Percentiles rank a stretch among this genome's conserved stretches.
These are phyloP conservation scores for Cantharis nigra DNA, from an alignment of 2,888 invertebrate genomes.

Conservation along the genomic window DNA sequence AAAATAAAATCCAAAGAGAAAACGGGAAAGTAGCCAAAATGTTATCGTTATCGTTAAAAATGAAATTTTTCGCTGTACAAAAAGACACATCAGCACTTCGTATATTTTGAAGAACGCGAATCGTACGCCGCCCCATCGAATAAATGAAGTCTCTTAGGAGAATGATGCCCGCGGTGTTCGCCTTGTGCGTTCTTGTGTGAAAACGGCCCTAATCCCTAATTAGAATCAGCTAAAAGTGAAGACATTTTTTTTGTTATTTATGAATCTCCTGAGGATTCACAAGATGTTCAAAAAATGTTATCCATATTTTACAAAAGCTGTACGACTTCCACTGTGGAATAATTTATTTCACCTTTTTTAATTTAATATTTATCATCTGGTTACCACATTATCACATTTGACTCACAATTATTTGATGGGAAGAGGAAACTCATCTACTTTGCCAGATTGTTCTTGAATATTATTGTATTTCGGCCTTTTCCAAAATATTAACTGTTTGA, in stretches of 20 bases:
- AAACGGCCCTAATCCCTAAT: neutral
- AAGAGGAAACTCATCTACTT: neutral
- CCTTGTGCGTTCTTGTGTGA: neutral
- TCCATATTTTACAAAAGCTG: neutral
- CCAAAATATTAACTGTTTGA: too few species aligned
- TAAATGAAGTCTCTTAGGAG: neutral
- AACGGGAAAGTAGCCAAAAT: neutral
- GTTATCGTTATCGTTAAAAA: neutral
- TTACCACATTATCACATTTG: neutral
- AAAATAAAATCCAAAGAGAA: neutral
- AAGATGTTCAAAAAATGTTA: neutral
- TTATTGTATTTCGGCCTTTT: too few species aligned
- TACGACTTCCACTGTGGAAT: neutral
- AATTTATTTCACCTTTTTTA: neutral
- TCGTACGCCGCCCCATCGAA: neutral
- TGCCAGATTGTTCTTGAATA: too few species aligned
- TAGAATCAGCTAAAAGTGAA: neutral
- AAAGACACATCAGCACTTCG: neutral
- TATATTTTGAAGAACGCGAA: neutral
- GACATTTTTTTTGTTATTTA: neutral
- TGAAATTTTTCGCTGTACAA: neutral
- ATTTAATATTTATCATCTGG: neutral
- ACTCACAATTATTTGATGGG: neutral
- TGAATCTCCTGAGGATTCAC: neutral
- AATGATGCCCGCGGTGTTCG: neutral